These are phyloP conservation scores for Ptilorrhoa leucosticta DNA, from an alignment of 2,113 vertebrate species.

Conservation along the genomic window DNA sequence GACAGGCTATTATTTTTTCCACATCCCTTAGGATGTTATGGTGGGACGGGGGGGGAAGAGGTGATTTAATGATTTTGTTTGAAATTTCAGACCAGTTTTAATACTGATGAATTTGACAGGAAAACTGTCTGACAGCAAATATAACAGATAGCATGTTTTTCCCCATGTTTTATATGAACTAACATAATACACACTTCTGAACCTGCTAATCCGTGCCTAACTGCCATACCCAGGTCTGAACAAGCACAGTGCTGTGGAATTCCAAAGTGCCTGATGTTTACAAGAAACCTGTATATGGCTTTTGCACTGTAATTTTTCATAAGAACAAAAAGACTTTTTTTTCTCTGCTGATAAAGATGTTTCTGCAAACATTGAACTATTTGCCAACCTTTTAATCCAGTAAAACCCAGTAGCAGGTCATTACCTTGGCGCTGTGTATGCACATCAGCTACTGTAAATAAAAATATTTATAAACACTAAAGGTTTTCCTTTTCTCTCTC, in stretches of 20 bases:
- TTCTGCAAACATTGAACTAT: background rate
- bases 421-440: background rate
- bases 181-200: background rate
- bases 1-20: background rate
- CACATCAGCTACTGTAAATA: background rate
- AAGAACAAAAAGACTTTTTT: background rate
- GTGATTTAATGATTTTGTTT: background rate
- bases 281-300: background rate
- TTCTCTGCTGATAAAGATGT: background rate
- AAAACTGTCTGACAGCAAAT: background rate
- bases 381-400: background rate
- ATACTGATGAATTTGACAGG: background rate
- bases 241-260: background rate
- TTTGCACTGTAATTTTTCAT: background rate
- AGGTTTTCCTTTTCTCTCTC: background rate
- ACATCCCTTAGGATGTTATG: background rate
- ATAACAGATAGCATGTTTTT: rapidly evolving
- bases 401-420: background rate
- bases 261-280: background rate
- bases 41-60: rapidly evolving
- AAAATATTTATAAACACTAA: background rate
- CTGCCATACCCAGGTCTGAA: background rate
- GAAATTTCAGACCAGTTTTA: background rate
- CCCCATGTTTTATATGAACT: background rate
- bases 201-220: background rate